Percentiles rank a stretch among this genome's conserved stretches.
These are phyloP conservation scores for Lacanobia wlatinum DNA, from an alignment of 2,888 invertebrate genomes.

Conservation along the genomic window DNA sequence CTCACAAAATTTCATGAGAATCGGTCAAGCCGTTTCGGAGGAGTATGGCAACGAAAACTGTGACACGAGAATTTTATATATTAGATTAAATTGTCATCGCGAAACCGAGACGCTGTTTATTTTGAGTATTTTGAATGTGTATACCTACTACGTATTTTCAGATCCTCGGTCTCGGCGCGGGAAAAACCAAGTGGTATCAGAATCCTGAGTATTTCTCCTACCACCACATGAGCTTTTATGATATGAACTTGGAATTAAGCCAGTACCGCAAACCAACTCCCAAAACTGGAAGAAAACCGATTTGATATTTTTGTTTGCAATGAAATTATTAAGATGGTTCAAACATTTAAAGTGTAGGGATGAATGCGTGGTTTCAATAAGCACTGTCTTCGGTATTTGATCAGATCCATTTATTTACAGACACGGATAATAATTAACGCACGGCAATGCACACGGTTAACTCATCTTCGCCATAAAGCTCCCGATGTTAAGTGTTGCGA, in stretches of 20 bases:
- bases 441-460: too few species aligned
- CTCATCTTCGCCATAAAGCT: too few species aligned
- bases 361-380: neutral
- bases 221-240: constrained; percentile 83
- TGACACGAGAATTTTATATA: too few species aligned
- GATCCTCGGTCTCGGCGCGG: constrained; percentile 79
- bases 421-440: neutral
- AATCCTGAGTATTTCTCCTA: constrained; percentile 84
- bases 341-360: neutral
- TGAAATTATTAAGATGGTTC: neutral
- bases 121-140: neutral
- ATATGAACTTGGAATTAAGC: constrained; percentile 75
- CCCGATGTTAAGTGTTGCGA: too few species aligned
- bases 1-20: too few species aligned
- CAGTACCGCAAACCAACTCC: constrained; percentile 69
- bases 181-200: constrained; percentile 73
- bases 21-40: too few species aligned
- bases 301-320: constrained; percentile 8
- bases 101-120: neutral
- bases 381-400: neutral
- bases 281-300: constrained; percentile 71
- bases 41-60: too few species aligned
- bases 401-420: neutral
- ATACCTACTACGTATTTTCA: constrained; percentile 58
- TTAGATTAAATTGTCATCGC: too few species aligned